These are phyloP conservation scores for Peribatodes rhomboidaria DNA, from an alignment of 2,888 invertebrate genomes.

Conservation along the genomic window DNA sequence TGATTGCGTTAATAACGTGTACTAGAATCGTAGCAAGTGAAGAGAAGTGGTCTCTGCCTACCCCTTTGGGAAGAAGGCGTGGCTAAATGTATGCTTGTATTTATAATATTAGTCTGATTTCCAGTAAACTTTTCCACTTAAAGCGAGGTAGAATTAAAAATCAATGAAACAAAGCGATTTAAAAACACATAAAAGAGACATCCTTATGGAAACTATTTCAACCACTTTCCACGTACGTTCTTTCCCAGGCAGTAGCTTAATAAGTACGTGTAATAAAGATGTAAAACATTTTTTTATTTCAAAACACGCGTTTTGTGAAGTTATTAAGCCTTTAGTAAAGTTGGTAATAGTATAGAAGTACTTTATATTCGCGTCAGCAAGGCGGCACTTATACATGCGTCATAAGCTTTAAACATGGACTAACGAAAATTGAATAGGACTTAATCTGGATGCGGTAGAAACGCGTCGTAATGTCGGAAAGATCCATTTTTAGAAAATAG, in stretches of 20 bases:
- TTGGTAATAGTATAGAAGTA: conserved; percentile 53
- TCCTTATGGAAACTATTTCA: conserved; percentile 43
- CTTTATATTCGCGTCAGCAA: conserved; percentile 74
- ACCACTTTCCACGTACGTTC: conserved; percentile 38
- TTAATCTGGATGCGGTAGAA: conserved; percentile 40
- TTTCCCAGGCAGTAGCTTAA: conserved; percentile 49
- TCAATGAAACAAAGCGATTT: conserved; percentile 8
- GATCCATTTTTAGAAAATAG: no score
- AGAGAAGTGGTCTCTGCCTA: no score
- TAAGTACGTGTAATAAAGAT: conserved; percentile 39
- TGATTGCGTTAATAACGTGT: no score
- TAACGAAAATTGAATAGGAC: conserved; percentile 26
- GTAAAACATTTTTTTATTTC: conserved; percentile 43
- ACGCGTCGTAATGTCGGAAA: no score
- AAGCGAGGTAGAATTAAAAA: neutral
- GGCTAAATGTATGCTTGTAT: no score
- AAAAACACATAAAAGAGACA: conserved; percentile 28
- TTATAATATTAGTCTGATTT: no score
- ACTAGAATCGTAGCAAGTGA: no score
- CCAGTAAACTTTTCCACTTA: neutral
- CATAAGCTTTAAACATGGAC: conserved; percentile 49
- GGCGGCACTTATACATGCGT: conserved; percentile 66
- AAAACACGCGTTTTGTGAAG: conserved; percentile 48
- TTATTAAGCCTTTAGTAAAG: conserved; percentile 57
- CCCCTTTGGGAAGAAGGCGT: no score